These are phyloP conservation scores for Trissonchulus latispiculum DNA, from an alignment of 2,888 invertebrate genomes.

Conservation along the genomic window DNA sequence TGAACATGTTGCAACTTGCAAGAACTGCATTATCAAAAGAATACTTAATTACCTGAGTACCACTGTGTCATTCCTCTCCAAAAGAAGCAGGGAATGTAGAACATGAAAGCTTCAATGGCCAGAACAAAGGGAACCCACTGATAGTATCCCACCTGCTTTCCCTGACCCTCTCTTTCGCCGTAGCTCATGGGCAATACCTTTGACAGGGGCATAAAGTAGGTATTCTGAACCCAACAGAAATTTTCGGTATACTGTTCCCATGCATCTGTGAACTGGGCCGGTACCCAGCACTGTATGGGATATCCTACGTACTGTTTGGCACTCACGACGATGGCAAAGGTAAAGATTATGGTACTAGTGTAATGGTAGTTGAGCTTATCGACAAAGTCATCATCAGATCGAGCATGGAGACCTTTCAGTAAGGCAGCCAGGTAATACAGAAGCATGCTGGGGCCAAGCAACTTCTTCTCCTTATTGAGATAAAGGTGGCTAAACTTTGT, in stretches of 20 bases:
- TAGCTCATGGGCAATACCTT: constrained; percentile 43
- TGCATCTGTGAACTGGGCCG: constrained; percentile 48
- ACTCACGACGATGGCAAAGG: constrained; percentile 46
- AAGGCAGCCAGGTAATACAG: constrained; percentile 44
- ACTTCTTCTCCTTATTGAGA: constrained; percentile 43
- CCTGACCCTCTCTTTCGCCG: constrained; percentile 37
- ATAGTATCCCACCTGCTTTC: constrained; percentile 9
- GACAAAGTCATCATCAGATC: constrained; percentile 44
- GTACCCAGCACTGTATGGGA: constrained; percentile 44
- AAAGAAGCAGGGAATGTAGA: constrained; percentile 50
- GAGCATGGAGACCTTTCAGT: constrained; percentile 44
- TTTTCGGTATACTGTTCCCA: constrained; percentile 51
- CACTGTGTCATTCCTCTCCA: constrained; percentile 49
- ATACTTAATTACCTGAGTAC: constrained; percentile 40
- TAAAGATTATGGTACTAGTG: constrained; percentile 45
- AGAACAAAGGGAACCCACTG: constrained; percentile 44
- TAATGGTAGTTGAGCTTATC: constrained; percentile 33
- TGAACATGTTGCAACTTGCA: too few species aligned
- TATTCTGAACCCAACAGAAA: constrained; percentile 52
- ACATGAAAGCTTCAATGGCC: constrained; percentile 49
- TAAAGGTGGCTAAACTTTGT: constrained; percentile 41
- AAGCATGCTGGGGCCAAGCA: constrained; percentile 41
- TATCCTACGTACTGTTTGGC: constrained; percentile 44
- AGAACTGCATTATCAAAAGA: too few species aligned
- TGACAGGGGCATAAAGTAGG: constrained; percentile 49